A percentile compares a stretch with the other conserved stretches of the same genome.
Conservation (phyloP, 64 coral and sea anemone genomes). For the Montipora efflorescens region DNA sequence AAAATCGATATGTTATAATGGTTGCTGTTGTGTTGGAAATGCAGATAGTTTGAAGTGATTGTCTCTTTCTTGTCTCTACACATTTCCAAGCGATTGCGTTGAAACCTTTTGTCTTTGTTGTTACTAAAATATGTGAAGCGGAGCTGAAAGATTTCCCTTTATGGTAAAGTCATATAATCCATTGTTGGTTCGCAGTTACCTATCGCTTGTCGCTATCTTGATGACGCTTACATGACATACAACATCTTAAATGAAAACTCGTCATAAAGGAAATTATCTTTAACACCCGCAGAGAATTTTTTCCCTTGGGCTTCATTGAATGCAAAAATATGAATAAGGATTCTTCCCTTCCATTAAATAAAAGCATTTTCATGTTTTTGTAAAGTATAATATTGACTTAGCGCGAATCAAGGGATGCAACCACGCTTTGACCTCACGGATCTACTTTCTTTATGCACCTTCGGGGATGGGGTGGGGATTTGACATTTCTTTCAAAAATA, state of each 20-base stretch:
- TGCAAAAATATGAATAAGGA: neutral
- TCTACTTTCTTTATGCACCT: no score
- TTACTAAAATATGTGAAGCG: neutral
- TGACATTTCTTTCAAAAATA: no score
- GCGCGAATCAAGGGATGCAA: neutral
- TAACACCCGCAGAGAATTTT: neutral
- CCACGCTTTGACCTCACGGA: no score
- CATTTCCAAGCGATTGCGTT: neutral
- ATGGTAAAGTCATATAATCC: neutral
- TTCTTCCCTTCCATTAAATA: neutral
- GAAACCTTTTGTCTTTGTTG: neutral
- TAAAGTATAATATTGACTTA: neutral
- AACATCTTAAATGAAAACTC: neutral
- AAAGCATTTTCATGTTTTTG: neutral
- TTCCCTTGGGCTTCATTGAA: no score
- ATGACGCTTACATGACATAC: neutral
- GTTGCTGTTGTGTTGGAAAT: neutral
- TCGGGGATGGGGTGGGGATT: no score
- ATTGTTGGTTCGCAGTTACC: neutral
- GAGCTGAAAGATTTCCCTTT: neutral
- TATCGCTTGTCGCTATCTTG: neutral
- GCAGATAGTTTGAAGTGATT: neutral
- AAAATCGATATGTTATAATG: neutral
- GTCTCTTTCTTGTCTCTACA: neutral
- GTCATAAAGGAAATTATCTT: neutral